A percentile compares a stretch with the other conserved stretches of the same genome.
Conservation (phyloP, 2,797 vertebrate genomes). For the Podarcis siculus region DNA sequence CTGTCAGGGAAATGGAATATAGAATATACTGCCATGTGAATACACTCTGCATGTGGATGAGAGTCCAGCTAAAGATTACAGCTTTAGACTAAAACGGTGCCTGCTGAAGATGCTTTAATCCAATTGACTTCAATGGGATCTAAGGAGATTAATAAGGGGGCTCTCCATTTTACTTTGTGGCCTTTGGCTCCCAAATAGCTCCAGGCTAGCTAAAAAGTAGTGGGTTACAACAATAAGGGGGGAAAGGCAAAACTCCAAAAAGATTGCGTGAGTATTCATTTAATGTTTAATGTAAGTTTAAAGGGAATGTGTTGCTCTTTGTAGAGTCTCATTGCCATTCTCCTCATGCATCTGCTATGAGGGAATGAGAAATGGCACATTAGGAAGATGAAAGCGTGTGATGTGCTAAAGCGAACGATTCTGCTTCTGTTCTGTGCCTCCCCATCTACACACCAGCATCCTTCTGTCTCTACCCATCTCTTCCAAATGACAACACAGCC, state of each 20-base stretch:
- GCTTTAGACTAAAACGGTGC: neutral
- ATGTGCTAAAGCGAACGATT: neutral
- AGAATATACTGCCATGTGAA: no score
- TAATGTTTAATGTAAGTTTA: conserved; percentile 5
- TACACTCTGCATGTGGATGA: neutral
- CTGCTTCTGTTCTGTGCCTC: neutral
- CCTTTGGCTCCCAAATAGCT: neutral
- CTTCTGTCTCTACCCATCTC: neutral
- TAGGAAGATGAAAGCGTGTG: conserved; percentile 15
- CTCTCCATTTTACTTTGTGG: neutral
- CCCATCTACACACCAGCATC: neutral
- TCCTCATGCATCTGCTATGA: neutral
- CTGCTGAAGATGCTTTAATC: neutral
- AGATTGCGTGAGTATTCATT: neutral
- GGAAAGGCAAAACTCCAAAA: neutral
- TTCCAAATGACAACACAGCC: conserved; percentile 5
- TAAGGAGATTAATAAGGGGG: no score
- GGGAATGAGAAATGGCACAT: neutral
- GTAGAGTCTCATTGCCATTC: conserved; percentile 6
- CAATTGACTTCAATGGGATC: neutral
- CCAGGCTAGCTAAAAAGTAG: neutral
- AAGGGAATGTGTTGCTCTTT: conserved; percentile 14
- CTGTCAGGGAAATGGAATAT: no score
- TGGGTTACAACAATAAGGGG: conserved; percentile 17
- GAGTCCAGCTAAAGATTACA: neutral